Percentiles rank a stretch among this genome's conserved stretches.
phyloP scores from a whole-genome alignment of 2,113 vertebrate species.

The western clawed frog (Xenopus tropicalis) region DNA sequence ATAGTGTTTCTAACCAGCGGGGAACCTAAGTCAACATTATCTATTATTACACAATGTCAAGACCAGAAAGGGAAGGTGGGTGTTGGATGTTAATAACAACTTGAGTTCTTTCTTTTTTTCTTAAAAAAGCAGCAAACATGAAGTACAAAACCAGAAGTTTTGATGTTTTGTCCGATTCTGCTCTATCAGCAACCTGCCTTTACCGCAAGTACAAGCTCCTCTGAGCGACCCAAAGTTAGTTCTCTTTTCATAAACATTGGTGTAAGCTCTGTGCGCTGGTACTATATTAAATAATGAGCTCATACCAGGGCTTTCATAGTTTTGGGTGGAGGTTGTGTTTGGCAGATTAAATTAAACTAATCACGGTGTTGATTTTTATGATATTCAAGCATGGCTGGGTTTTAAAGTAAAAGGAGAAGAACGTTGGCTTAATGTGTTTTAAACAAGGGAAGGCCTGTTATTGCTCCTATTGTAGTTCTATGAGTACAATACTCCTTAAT shows the following conservation, averaged over 20 bases:
- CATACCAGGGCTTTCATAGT: not conserved
- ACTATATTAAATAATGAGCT: not conserved
- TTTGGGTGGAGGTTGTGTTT: not conserved
- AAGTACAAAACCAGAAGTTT: slow-evolving; percentile 81
- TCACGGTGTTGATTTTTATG: not conserved
- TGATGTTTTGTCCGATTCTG: slow-evolving; percentile 78
- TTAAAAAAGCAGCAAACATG: slow-evolving; percentile 67
- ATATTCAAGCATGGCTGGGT: not conserved
- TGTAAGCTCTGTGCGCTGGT: slow-evolving; percentile 55
- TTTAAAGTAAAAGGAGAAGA: not conserved
- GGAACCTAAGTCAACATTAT: slow-evolving; percentile 94
- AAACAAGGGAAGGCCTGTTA: too few relatives aligned
- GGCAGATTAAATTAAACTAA: not conserved
- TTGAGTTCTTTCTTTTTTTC: slow-evolving; percentile 68
- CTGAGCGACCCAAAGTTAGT: slow-evolving; percentile 71
- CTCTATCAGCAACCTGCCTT: slow-evolving; percentile 81
- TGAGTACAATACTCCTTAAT: too few relatives aligned
- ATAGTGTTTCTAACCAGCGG: slow-evolving; percentile 85
- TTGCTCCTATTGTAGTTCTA: too few relatives aligned
- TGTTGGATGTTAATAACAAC: slow-evolving; percentile 80
- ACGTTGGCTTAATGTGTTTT: too few relatives aligned
- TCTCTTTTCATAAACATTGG: slow-evolving; percentile 69
- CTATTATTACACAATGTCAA: slow-evolving; percentile 84
- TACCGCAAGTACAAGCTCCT: slow-evolving; percentile 65
- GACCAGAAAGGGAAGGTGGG: slow-evolving; percentile 82